These are phyloP conservation scores for Zaprionus nigranus DNA, from an alignment of 1,140 invertebrate genomes.

Conservation along the genomic window DNA sequence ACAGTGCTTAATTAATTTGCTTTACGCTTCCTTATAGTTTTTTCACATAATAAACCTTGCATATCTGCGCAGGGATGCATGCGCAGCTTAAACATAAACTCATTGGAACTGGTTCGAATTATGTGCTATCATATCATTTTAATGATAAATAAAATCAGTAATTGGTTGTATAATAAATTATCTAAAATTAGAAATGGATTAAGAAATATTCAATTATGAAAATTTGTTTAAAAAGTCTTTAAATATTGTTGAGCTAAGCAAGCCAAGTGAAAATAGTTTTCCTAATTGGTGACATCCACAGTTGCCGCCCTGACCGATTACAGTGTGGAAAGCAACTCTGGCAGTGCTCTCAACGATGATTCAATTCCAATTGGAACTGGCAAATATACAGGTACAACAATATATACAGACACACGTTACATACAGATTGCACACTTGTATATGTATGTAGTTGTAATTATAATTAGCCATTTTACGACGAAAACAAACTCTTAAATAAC, in stretches of 20 bases:
- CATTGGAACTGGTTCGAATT: slow-evolving; percentile 30
- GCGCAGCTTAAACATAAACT: slow-evolving; percentile 24
- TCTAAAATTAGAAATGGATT: not conserved
- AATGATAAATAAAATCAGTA: not conserved
- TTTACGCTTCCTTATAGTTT: slow-evolving; percentile 56
- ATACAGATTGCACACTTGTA: slow-evolving; percentile 27
- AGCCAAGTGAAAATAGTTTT: not conserved
- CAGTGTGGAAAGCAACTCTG: slow-evolving; percentile 20
- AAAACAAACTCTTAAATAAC: slow-evolving; percentile 75
- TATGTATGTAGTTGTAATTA: slow-evolving; percentile 69
- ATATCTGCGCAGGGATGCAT: slow-evolving; percentile 61
- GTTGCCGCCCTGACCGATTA: slow-evolving; percentile 37
- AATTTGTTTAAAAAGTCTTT: not conserved
- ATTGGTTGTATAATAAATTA: not conserved
- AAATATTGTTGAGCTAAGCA: not conserved
- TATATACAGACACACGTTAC: slow-evolving; percentile 25
- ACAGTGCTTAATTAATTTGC: slow-evolving; percentile 67
- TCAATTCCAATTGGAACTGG: slow-evolving; percentile 51
- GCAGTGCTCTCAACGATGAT: slow-evolving; percentile 39
- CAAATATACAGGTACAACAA: slow-evolving; percentile 34
- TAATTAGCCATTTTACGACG: slow-evolving; percentile 75
- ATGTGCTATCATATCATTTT: not conserved
- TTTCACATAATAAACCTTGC: slow-evolving; percentile 66
- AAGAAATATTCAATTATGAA: not conserved
- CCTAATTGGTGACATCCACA: not conserved